Evolutionary conservation across 2,797 vertebrate species (phyloP), one percentile per base, ranked within the genome.

Genomic region (Acipenser transmontanus): DNA sequence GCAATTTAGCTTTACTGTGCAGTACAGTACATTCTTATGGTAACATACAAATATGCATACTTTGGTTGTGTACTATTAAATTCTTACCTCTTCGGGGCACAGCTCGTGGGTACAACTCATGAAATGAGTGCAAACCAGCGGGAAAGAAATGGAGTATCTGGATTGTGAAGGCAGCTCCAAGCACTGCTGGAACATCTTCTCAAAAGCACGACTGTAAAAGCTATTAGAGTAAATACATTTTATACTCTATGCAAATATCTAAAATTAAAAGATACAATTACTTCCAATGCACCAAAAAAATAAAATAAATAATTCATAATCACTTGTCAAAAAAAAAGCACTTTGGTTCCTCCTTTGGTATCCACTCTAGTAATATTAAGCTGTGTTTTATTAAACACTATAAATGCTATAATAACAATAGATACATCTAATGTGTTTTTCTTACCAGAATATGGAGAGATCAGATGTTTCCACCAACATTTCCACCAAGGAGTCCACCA

Each of bases 131-230:
- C 96, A 99, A 74, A 98, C 94, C 74, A 99, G 88, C 47, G 96
- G 97, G 84, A 99, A 99, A 72, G 94, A 95, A 89, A 99, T 94
- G 71, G 97, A 98, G 74, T 98, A 95, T 83, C 95, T 91, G 68
- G 95, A 98, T 50, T 99, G 96, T 68, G 97, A 99, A 3, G 96
- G 97, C 75, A 99, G 89, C 86, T 99, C 97, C 91, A 99, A 85
- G 76, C 97, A 99, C 80, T 99, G 96, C 78, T 99, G 97, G 82
- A 99, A 99, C 97, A 99, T 99, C 91, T 98, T 98, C 82, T 99
- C 97, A 89, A 99, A 99, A 47, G 96, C 96, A 69, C 96, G 94
- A 82, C 96, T 99, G 87, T 98, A 99, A 89, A 99, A 99, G 84
- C 97, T 99, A 65, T 73, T 64, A 48, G 63, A 61, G 77, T 80